Percentiles rank a stretch among this genome's conserved stretches.
phyloP scores from a whole-genome alignment of 2,113 vertebrate genomes.

The Mastomys coucha region DNA sequence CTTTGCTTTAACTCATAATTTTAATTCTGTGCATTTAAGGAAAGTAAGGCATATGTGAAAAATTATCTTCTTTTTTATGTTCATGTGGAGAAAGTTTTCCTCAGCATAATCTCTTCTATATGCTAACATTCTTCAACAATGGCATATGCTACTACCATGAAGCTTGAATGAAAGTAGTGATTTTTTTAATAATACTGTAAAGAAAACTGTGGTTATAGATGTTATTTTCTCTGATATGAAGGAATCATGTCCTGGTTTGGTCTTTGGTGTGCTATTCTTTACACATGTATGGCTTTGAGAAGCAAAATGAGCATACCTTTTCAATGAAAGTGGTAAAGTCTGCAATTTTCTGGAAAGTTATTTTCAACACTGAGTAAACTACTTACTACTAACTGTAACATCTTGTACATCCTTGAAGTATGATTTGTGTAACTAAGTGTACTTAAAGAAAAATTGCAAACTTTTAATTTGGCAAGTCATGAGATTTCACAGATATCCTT shows the following conservation, averaged over 20 bases:
- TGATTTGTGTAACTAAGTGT: constrained; percentile 8
- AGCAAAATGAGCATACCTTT: not conserved
- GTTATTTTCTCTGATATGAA: not conserved
- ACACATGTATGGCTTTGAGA: not conserved
- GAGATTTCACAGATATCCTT: constrained; percentile 77
- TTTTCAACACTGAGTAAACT: not conserved
- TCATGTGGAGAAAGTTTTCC: not conserved
- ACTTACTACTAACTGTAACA: not conserved
- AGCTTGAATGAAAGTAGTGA: not conserved
- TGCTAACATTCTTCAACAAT: not conserved
- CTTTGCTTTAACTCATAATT: not conserved
- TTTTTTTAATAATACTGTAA: not conserved
- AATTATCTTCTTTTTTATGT: not conserved
- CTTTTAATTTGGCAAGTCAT: constrained; percentile 67
- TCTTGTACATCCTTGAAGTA: not conserved
- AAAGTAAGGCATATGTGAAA: not conserved
- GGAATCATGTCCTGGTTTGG: not conserved
- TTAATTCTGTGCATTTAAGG: not conserved
- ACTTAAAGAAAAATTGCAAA: constrained; percentile 56
- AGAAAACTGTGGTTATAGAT: not conserved
- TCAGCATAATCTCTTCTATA: not conserved
- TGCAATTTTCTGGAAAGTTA: constrained; percentile 31
- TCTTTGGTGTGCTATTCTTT: not conserved
- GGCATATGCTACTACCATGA: not conserved
- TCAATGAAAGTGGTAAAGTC: not conserved